These are phyloP conservation scores for Isoperla grammatica DNA, from an alignment of 2,888 invertebrate species.

Conservation along the genomic window DNA sequence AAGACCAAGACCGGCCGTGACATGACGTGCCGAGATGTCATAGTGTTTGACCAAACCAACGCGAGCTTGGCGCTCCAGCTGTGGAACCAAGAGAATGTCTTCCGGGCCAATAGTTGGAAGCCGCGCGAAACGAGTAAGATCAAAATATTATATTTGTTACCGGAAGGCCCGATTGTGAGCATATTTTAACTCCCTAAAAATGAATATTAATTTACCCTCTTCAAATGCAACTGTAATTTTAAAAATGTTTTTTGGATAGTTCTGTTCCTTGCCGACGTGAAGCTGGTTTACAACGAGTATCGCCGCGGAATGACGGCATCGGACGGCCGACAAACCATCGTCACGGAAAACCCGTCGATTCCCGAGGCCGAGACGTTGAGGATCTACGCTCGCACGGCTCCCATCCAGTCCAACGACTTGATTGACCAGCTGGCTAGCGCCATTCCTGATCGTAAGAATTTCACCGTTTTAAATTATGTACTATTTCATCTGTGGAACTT, in stretches of 20 bases:
- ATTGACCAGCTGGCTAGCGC: slow-evolving; percentile 34
- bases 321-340: slow-evolving; percentile 51
- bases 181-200: too few species aligned
- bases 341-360: slow-evolving; percentile 69
- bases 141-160: too few species aligned
- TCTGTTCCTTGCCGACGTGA: slow-evolving; percentile 64
- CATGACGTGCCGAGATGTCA: slow-evolving; percentile 57
- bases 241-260: slow-evolving; percentile 38
- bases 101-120: slow-evolving; percentile 61
- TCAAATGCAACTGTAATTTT: too few species aligned
- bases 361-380: slow-evolving; percentile 54
- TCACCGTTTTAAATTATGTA: not conserved
- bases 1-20: slow-evolving; percentile 55
- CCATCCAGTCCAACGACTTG: slow-evolving; percentile 37
- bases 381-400: slow-evolving; percentile 46
- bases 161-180: too few species aligned
- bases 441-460: slow-evolving; percentile 35
- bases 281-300: slow-evolving; percentile 47
- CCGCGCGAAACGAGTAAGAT: slow-evolving; percentile 51
- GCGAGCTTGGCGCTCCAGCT: slow-evolving; percentile 55
- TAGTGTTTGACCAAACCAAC: slow-evolving; percentile 59
- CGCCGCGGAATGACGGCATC: slow-evolving; percentile 43
- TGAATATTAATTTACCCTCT: too few species aligned
- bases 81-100: slow-evolving; percentile 67
- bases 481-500: too few species aligned